Evolutionary conservation across 2,113 vertebrate species (phyloP).

Genomic region (Percopsis transmontana): DNA sequence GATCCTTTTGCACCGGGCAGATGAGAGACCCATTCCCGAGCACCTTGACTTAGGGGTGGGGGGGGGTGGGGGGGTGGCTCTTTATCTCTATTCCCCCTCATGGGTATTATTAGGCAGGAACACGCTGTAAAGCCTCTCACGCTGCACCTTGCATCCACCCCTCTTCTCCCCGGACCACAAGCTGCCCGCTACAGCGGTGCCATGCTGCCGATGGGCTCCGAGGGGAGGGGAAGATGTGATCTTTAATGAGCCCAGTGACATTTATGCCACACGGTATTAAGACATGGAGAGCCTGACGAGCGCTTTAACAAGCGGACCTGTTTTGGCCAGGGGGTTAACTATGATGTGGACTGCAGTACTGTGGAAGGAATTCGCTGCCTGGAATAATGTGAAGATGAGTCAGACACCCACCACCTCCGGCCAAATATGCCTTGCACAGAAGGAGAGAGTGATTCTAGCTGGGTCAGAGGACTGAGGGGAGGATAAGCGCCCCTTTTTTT

Average conservation of each 20-base stretch:
- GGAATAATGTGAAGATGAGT: conserved; percentile 76
- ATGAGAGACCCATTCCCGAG: conserved; percentile 14
- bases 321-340: conserved; percentile 65
- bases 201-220: conserved; percentile 15
- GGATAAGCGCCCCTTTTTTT: no score
- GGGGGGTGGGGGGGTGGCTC: conserved; percentile 8
- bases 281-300: conserved; percentile 54
- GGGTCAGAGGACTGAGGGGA: conserved; percentile 9
- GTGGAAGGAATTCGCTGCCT: conserved; percentile 74
- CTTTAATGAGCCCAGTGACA: conserved; percentile 63
- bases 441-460: conserved; percentile 45
- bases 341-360: conserved; percentile 68
- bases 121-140: conserved; percentile 20
- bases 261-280: conserved; percentile 64
- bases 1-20: conserved; percentile 21
- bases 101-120: conserved; percentile 39
- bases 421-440: conserved; percentile 55
- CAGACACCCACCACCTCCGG: conserved; percentile 67
- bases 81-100: conserved; percentile 1
- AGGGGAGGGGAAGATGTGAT: conserved; percentile 54
- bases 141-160: conserved; percentile 20
- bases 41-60: conserved; percentile 25
- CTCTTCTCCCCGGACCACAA: conserved; percentile 14
- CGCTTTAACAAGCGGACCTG: conserved; percentile 61
- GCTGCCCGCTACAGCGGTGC: conserved; percentile 1